These are phyloP conservation scores for Melipona beecheii DNA, from an alignment of 2,888 invertebrate genomes.

Conservation along the genomic window DNA sequence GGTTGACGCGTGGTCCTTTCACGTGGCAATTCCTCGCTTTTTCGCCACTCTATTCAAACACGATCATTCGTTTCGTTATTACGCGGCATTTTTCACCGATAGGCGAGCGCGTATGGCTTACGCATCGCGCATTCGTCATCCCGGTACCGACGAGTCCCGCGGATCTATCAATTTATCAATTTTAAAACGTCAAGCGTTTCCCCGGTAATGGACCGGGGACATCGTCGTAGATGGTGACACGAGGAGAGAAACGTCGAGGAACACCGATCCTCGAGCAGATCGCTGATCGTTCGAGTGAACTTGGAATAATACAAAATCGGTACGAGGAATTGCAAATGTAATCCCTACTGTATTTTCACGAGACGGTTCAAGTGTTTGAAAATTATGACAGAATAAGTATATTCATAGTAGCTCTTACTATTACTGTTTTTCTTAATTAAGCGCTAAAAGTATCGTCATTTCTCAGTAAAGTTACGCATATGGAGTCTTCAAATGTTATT, in stretches of 20 bases:
- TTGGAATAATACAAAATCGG: too few relatives aligned
- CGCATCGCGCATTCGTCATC: neutral
- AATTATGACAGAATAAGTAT: too few relatives aligned
- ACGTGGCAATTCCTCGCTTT: slow-evolving; percentile 56
- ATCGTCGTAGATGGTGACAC: neutral
- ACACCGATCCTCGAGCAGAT: too few relatives aligned
- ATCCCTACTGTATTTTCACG: too few relatives aligned
- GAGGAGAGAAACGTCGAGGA: slow-evolving; percentile 17
- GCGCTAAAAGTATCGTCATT: too few relatives aligned
- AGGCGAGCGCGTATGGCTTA: neutral
- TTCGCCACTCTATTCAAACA: slow-evolving; percentile 52
- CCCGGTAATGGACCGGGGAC: neutral
- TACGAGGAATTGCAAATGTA: too few relatives aligned
- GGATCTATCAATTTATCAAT: neutral
- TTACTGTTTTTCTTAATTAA: too few relatives aligned
- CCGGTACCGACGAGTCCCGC: neutral
- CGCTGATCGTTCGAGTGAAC: too few relatives aligned
- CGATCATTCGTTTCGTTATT: slow-evolving; percentile 50
- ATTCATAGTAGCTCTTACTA: too few relatives aligned
- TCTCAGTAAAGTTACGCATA: too few relatives aligned
- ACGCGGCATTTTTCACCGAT: neutral
- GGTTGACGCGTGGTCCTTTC: slow-evolving; percentile 75
- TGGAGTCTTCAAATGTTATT: too few relatives aligned
- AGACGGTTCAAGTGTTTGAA: too few relatives aligned
- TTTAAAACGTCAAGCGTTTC: neutral